Evolutionary conservation across 1,140 invertebrate genomes (phyloP).

Genomic region (Aphelenchoides fujianensis): DNA sequence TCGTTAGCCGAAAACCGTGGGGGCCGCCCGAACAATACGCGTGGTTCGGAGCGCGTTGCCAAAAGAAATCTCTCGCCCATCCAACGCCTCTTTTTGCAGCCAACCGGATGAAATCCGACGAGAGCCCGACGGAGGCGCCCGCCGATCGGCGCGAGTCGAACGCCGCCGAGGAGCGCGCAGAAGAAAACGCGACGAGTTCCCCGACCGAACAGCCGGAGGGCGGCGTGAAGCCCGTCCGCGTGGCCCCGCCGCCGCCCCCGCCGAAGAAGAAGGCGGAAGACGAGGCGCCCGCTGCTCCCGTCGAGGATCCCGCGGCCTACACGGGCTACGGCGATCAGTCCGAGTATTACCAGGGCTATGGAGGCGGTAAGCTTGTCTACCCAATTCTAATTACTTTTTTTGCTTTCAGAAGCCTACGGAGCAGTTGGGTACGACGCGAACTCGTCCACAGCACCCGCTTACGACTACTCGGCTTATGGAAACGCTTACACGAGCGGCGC

Average conservation of each 20-base stretch:
- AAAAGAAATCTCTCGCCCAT: too few species aligned
- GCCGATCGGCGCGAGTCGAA: constrained; percentile 5
- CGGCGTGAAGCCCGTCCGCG: constrained; percentile 22
- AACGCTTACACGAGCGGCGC: not conserved
- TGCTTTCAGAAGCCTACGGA: constrained; percentile 20
- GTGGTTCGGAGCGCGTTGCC: too few species aligned
- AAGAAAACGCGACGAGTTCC: not conserved
- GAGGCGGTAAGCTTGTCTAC: constrained; percentile 10
- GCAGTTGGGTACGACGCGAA: constrained; percentile 24
- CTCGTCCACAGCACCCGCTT: constrained; percentile 27
- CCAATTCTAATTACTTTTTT: too few species aligned
- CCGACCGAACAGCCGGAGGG: not conserved
- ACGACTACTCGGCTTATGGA: constrained; percentile 28
- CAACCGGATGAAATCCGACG: not conserved
- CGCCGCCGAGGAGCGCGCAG: not conserved
- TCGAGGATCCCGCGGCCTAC: constrained; percentile 21
- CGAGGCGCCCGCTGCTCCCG: not conserved
- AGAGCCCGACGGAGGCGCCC: not conserved
- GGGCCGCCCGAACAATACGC: too few species aligned
- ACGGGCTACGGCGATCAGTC: constrained; percentile 29
- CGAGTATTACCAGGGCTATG: constrained; percentile 35
- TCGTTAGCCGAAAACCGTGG: too few species aligned
- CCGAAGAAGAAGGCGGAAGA: constrained; percentile 17
- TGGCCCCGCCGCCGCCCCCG: constrained; percentile 31
- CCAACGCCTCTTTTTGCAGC: too few species aligned